Conservation (phyloP, 2,888 invertebrate genomes). For the Metopia argyrocephala region DNA sequence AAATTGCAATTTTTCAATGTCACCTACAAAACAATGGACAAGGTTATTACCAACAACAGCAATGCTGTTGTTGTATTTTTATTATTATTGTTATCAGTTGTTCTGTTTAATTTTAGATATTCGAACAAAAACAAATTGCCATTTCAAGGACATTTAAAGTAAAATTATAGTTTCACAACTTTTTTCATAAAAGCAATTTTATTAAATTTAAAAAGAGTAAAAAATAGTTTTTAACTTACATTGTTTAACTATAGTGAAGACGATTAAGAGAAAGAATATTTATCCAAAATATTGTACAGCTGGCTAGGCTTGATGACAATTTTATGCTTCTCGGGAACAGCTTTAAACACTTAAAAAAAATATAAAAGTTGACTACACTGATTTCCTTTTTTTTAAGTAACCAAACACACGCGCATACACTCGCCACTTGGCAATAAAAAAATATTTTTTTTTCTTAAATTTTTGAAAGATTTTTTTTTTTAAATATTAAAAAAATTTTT, state of each 20-base stretch:
- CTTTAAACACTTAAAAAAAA: background rate
- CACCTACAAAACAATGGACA: conserved; percentile 57
- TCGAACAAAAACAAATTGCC: background rate
- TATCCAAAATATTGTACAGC: conserved; percentile 59
- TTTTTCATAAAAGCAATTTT: background rate
- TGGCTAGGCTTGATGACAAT: conserved; percentile 44
- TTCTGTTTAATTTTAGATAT: background rate
- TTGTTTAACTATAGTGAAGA: conserved; percentile 54
- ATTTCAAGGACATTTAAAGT: conserved; percentile 51
- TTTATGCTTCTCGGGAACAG: background rate
- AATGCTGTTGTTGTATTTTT: conserved; percentile 28
- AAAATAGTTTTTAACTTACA: conserved; percentile 41
- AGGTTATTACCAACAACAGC: conserved; percentile 36
- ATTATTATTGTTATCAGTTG: background rate
- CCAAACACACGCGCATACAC: background rate
- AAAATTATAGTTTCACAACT: conserved; percentile 6
- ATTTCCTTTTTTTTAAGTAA: conserved; percentile 1
- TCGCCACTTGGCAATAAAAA: background rate
- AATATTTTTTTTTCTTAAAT: background rate
- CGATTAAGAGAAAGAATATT: conserved; percentile 28
- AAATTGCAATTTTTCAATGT: conserved; percentile 62
- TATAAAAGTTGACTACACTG: conserved; percentile 17
- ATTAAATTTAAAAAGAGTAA: background rate
- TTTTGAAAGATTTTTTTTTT: background rate
- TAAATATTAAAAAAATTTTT: background rate